Evolutionary conservation across 2,888 invertebrate species (phyloP).

Genomic region (Drosophila lacicola): DNA sequence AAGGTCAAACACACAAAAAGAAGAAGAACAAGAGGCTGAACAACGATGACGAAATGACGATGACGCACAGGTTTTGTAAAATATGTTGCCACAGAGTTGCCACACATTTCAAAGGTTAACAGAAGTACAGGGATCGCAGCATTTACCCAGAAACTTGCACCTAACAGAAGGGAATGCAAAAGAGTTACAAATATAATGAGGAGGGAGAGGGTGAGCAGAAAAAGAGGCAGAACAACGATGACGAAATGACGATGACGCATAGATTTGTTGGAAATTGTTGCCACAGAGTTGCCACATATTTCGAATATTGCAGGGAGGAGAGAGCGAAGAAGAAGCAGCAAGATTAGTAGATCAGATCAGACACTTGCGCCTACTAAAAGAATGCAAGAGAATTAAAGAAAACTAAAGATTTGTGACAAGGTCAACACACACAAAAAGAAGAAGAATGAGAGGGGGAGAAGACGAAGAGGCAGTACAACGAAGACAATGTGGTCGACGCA

Average conservation of each 20-base stretch:
- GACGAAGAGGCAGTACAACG: background rate
- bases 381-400: conserved; percentile 10
- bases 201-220: too few species aligned
- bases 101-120: conserved; percentile 28
- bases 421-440: conserved; percentile 39
- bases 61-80: conserved; percentile 14
- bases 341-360: conserved; percentile 19
- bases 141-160: too few species aligned
- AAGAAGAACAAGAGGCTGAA: background rate
- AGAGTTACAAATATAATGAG: too few species aligned
- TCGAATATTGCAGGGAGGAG: background rate
- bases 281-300: conserved; percentile 8
- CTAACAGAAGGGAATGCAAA: too few species aligned
- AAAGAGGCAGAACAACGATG: too few species aligned
- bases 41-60: conserved; percentile 24
- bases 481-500: conserved; percentile 33
- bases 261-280: background rate
- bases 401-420: conserved; percentile 60
- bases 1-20: conserved; percentile 53
- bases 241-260: too few species aligned
- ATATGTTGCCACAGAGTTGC: conserved; percentile 10
- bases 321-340: background rate
- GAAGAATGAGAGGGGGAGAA: background rate
- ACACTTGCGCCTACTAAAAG: conserved; percentile 7
- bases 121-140: background rate